Conservation (phyloP, 2,113 vertebrate genomes). For the Eurystomus gularis region DNA sequence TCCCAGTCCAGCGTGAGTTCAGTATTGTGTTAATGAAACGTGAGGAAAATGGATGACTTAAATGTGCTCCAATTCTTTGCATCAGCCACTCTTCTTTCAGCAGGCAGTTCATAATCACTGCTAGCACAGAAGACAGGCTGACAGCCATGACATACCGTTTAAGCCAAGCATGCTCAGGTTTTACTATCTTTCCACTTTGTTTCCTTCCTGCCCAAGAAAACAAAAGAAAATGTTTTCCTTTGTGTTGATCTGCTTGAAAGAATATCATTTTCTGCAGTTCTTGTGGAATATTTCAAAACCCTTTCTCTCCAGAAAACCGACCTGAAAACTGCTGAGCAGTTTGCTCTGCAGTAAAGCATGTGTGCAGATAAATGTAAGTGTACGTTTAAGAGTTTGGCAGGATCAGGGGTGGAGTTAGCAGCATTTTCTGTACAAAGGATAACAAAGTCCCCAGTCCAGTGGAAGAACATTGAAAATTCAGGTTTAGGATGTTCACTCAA, state of each 20-base stretch:
- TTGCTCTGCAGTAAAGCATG: background rate
- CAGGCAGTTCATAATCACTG: background rate
- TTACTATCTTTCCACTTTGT: fast-evolving
- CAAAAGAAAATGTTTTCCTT: background rate
- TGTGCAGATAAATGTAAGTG: background rate
- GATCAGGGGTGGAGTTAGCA: background rate
- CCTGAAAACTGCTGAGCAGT: background rate
- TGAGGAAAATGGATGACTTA: background rate
- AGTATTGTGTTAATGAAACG: background rate
- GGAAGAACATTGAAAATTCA: background rate
- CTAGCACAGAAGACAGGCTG: background rate
- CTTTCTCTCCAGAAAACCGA: background rate
- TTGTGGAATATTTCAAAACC: background rate
- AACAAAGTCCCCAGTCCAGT: background rate
- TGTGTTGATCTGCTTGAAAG: background rate
- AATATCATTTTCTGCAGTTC: background rate
- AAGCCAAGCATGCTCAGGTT: background rate
- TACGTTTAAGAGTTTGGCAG: background rate
- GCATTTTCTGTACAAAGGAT: background rate
- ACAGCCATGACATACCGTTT: background rate
- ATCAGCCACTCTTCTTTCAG: background rate
- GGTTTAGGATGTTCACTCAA: background rate
- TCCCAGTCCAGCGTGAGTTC: background rate
- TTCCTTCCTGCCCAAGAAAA: background rate
- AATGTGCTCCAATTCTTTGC: background rate